Percentiles rank a stretch among this genome's conserved stretches.
phyloP scores from a whole-genome alignment of 2,888 invertebrate genomes.

The Sericinus montela region DNA sequence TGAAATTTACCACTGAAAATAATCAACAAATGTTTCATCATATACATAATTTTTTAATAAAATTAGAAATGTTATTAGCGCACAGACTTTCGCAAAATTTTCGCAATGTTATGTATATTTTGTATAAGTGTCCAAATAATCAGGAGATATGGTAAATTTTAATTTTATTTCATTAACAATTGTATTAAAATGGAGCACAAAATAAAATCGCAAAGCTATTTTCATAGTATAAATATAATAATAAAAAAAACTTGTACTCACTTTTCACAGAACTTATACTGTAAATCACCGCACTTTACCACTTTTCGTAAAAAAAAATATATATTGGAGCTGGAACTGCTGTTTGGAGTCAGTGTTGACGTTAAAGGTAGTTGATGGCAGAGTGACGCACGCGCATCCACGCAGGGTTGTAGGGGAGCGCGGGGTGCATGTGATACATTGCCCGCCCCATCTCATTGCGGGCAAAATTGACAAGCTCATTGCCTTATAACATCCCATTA shows the following conservation, averaged over 20 bases:
- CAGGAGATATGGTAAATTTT: too few species aligned
- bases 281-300: slow-evolving; percentile 8
- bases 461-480: slow-evolving; percentile 28
- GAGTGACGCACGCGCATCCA: slow-evolving; percentile 54
- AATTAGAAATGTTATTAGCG: too few species aligned
- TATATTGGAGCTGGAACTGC: background rate
- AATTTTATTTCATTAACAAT: too few species aligned
- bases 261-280: background rate
- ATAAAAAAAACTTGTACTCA: background rate
- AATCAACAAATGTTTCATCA: too few species aligned
- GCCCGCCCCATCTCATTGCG: slow-evolving; percentile 29
- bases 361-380: slow-evolving; percentile 38
- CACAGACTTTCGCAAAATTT: too few species aligned
- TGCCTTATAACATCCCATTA: slow-evolving; percentile 2
- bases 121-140: too few species aligned
- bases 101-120: too few species aligned
- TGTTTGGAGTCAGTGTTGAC: slow-evolving; percentile 30
- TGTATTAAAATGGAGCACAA: too few species aligned
- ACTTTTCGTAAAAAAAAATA: background rate
- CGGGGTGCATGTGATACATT: slow-evolving; percentile 24
- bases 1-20: too few species aligned
- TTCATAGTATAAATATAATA: background rate
- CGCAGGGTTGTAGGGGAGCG: slow-evolving; percentile 30
- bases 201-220: slow-evolving; percentile 6
- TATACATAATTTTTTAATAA: too few species aligned